Percentiles rank a stretch among this genome's conserved stretches.
phyloP scores from a whole-genome alignment of 1,140 invertebrate species.

The Oreohelix idahoensis region DNA sequence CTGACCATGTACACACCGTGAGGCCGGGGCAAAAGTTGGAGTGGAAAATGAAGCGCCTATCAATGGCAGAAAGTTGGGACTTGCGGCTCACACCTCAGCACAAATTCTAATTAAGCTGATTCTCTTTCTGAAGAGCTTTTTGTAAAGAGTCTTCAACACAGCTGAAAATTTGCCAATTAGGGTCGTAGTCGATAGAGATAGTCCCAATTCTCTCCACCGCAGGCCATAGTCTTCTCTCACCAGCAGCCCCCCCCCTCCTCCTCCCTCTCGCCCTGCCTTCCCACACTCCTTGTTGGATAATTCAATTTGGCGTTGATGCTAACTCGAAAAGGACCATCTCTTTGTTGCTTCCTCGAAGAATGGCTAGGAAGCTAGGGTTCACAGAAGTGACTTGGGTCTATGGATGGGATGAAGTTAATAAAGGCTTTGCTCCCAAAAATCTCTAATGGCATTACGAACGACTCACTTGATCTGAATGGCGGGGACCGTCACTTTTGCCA shows the following conservation, averaged over 20 bases:
- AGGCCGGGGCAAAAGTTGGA: neutral
- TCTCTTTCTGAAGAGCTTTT: neutral
- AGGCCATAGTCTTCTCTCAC: neutral
- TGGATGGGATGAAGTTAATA: constrained; percentile 27
- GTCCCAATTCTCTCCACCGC: constrained; percentile 12
- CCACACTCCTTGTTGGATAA: neutral
- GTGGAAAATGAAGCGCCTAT: constrained; percentile 23
- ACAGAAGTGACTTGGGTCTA: neutral
- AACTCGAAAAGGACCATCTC: neutral
- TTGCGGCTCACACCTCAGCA: neutral
- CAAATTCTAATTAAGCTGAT: constrained; percentile 21
- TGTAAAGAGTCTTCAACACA: neutral
- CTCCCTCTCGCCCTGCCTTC: neutral
- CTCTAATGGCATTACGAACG: constrained; percentile 24
- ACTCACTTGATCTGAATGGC: constrained; percentile 22
- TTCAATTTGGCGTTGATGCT: constrained; percentile 12
- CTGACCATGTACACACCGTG: neutral
- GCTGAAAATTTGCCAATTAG: constrained; percentile 17
- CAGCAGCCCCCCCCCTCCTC: neutral
- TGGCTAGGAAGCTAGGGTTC: neutral
- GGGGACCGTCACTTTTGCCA: neutral
- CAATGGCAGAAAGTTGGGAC: neutral
- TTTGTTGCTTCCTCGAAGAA: neutral
- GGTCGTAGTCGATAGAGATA: constrained; percentile 3
- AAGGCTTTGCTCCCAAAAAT: constrained; percentile 9